Conservation (phyloP, 2,797 vertebrate species). For the Pangasius mekongensis region DNA sequence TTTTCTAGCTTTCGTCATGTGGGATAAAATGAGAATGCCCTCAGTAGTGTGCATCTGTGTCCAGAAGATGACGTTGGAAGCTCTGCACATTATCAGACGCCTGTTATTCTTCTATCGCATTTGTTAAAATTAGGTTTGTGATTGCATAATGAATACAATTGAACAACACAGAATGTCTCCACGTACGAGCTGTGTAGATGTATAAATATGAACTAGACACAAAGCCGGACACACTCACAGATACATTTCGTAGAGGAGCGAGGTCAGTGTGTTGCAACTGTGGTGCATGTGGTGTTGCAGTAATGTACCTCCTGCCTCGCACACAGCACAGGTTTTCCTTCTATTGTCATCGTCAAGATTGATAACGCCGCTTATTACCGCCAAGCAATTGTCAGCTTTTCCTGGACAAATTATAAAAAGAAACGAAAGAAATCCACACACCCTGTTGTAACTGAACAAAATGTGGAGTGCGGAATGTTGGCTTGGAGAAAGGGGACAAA, state of each 20-base stretch:
- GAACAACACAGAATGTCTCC: conserved; percentile 1
- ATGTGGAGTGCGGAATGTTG: conserved; percentile 49
- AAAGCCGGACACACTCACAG: conserved; percentile 18
- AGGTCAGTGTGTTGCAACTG: conserved; percentile 70
- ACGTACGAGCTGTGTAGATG: not conserved
- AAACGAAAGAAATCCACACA: conserved; percentile 91
- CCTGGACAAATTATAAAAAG: conserved; percentile 99
- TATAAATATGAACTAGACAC: conserved; percentile 24
- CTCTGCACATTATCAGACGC: not conserved
- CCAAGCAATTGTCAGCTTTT: conserved; percentile 97
- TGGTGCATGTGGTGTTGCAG: conserved; percentile 67
- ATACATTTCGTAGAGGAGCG: conserved; percentile 65
- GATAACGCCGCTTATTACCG: conserved; percentile 96
- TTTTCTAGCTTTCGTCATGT: not conserved
- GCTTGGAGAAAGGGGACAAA: conserved; percentile 35
- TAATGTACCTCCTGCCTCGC: conserved; percentile 81
- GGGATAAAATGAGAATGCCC: not conserved
- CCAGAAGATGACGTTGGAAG: not conserved
- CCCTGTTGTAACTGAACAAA: conserved; percentile 72
- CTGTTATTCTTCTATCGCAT: conserved; percentile 9
- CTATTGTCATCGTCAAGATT: conserved; percentile 95
- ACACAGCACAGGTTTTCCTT: conserved; percentile 93
- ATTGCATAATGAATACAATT: not conserved
- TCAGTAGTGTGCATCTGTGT: conserved; percentile 22
- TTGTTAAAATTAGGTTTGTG: conserved; percentile 14